These are phyloP conservation scores for Lophotriccus pileatus DNA, from an alignment of 2,797 vertebrate species.

Conservation along the genomic window DNA sequence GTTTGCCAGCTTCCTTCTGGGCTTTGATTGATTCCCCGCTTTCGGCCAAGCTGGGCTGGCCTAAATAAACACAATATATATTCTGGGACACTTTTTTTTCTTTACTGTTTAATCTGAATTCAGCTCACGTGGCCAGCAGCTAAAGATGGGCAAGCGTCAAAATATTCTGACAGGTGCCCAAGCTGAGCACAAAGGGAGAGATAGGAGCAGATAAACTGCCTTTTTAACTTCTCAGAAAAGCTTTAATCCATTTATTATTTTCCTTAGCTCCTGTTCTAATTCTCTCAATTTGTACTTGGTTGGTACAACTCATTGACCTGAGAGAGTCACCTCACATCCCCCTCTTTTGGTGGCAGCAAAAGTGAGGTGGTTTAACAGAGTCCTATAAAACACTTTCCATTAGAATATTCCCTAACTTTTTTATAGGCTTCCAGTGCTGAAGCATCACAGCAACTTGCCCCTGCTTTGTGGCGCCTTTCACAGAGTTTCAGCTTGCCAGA, in stretches of 20 bases:
- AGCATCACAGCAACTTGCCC: not conserved
- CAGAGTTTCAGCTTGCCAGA: not conserved
- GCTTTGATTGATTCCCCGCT: constrained; percentile 53
- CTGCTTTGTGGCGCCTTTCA: not conserved
- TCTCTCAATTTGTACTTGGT: not conserved
- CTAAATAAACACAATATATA: constrained; percentile 56
- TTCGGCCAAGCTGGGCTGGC: not conserved
- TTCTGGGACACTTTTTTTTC: constrained; percentile 19
- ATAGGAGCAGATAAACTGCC: constrained; percentile 26
- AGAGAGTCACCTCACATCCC: not conserved
- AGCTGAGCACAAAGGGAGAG: constrained; percentile 22
- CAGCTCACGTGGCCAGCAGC: not conserved
- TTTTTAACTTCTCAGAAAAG: constrained; percentile 14
- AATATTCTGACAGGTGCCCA: constrained; percentile 33
- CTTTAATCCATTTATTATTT: not conserved
- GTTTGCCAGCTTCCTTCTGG: constrained; percentile 60
- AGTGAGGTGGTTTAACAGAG: not conserved
- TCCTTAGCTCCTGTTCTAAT: not conserved
- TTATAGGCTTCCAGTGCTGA: not conserved
- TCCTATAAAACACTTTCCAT: not conserved
- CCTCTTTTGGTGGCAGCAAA: not conserved
- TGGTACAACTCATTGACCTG: not conserved
- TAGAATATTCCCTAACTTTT: not conserved
- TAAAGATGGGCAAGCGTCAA: constrained; percentile 44
- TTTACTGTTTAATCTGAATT: constrained; percentile 44